Evolutionary conservation across 2,113 vertebrate species (phyloP).

Genomic region (Dasyornis broadbenti): DNA sequence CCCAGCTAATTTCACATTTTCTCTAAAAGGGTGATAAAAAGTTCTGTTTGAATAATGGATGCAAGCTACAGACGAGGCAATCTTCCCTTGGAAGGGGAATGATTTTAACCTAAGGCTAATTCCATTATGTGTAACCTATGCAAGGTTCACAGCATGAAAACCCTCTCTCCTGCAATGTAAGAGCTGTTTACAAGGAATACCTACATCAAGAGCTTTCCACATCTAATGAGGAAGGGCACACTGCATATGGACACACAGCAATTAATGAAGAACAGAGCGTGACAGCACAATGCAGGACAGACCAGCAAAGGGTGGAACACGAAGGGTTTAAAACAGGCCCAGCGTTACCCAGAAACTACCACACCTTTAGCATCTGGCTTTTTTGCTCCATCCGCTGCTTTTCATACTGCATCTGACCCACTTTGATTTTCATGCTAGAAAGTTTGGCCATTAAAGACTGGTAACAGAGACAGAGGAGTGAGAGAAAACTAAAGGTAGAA

Average conservation of each 20-base stretch:
- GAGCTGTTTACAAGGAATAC: background rate
- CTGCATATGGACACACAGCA: background rate
- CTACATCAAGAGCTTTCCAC: background rate
- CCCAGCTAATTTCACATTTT: background rate
- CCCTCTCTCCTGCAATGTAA: background rate
- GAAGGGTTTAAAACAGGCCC: conserved; percentile 41
- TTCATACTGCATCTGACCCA: conserved; percentile 98
- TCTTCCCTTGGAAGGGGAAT: background rate
- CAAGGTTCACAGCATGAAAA: background rate
- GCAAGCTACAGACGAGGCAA: background rate
- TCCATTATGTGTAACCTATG: background rate
- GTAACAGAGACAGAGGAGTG: conserved; percentile 74
- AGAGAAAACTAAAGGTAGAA: conserved; percentile 71
- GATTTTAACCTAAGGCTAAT: background rate
- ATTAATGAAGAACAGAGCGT: conserved; percentile 23
- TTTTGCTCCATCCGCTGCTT: conserved; percentile 95
- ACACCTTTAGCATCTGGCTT: conserved; percentile 88
- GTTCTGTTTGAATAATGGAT: background rate
- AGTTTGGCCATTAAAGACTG: conserved; percentile 98
- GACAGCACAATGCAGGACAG: conserved; percentile 48
- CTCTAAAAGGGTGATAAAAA: background rate
- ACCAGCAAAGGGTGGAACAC: background rate
- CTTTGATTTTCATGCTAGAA: conserved; percentile 99
- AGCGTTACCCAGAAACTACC: conserved; percentile 66
- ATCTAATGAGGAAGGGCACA: background rate